Percentiles rank a stretch among this genome's conserved stretches.
phyloP scores from a whole-genome alignment of 2,797 vertebrate genomes.

The Halcyon smyrnensis region DNA sequence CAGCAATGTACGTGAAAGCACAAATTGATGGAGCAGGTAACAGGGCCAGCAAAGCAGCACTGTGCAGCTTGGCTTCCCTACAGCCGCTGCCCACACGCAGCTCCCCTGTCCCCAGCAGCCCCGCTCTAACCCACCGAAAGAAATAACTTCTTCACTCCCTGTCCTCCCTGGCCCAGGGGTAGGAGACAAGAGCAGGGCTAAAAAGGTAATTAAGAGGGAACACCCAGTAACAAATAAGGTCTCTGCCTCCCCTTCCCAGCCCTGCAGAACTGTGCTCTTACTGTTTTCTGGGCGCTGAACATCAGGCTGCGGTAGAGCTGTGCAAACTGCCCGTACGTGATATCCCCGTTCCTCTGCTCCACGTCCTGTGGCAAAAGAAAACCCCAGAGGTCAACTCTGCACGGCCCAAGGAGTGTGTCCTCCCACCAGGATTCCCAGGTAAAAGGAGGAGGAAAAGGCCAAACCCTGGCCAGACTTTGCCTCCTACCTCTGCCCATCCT shows the following conservation, averaged over 20 bases:
- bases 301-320: slow-evolving; percentile 97
- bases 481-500: background rate
- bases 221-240: background rate
- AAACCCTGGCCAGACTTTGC: background rate
- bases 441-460: background rate
- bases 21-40: background rate
- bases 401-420: fast-evolving
- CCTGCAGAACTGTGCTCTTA: slow-evolving; percentile 62
- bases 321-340: slow-evolving; percentile 94
- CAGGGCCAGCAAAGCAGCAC: background rate
- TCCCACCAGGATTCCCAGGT: background rate
- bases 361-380: slow-evolving; percentile 82
- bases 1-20: background rate
- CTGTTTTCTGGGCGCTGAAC: slow-evolving; percentile 95
- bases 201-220: background rate
- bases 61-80: background rate
- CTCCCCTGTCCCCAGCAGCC: background rate
- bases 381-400: background rate
- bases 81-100: background rate
- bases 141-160: background rate
- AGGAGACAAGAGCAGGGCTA: background rate
- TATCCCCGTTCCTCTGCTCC: slow-evolving; percentile 92
- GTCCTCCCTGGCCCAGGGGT: background rate
- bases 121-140: background rate
- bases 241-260: background rate